Percentiles rank a stretch among this genome's conserved stretches.
Evolutionary conservation across 2,113 vertebrate genomes (phyloP).

Genomic region (Chaenogobius annularis): DNA sequence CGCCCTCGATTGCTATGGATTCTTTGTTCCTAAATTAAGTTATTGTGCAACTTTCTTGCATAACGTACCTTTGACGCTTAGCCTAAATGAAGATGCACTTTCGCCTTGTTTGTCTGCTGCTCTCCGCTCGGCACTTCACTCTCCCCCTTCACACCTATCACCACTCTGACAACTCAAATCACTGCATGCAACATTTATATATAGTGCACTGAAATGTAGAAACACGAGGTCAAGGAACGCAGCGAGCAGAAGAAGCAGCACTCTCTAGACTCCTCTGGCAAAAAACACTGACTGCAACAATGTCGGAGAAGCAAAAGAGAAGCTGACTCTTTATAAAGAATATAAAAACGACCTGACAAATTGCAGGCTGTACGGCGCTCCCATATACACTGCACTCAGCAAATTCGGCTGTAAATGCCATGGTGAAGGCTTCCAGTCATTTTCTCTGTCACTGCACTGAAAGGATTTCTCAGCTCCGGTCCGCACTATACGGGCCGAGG

Average conservation of each 20-base stretch:
- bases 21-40: background rate
- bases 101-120: conserved; percentile 70
- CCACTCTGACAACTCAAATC: conserved; percentile 44
- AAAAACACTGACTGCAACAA: conserved; percentile 64
- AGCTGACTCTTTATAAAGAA: conserved; percentile 73
- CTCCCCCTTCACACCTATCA: conserved; percentile 66
- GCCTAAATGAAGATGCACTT: conserved; percentile 56
- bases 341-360: conserved; percentile 75
- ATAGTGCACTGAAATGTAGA: conserved; percentile 32
- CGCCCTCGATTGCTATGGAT: no score
- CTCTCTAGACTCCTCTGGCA: conserved; percentile 32
- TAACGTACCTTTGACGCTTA: conserved; percentile 32
- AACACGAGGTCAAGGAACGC: conserved; percentile 16
- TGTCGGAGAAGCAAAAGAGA: conserved; percentile 57
- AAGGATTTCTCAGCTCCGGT: conserved; percentile 69
- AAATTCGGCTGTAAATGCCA: conserved; percentile 83
- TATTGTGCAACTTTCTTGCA: background rate
- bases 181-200: conserved; percentile 40
- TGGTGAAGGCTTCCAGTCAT: conserved; percentile 75
- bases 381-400: conserved; percentile 74
- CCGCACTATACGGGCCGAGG: conserved; percentile 55
- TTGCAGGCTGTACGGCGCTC: conserved; percentile 71
- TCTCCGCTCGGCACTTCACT: conserved; percentile 59
- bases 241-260: conserved; percentile 22
- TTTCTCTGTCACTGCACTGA: conserved; percentile 75